A percentile compares a stretch with the other conserved stretches of the same genome.
Evolutionary conservation across 2,888 invertebrate genomes (phyloP).

Genomic region (Biston stratarius): DNA sequence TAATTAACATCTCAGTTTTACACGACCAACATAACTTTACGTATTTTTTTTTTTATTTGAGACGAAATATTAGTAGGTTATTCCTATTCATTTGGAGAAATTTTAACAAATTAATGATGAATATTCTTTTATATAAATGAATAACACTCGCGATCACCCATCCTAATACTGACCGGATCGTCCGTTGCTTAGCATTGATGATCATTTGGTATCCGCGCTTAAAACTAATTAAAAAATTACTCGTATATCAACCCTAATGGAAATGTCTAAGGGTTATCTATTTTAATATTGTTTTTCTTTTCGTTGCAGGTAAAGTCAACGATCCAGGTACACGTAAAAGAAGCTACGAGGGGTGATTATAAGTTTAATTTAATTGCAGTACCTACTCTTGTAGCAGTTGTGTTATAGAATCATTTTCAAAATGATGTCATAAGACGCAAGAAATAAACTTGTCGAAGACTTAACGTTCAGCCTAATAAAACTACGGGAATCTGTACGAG

Average conservation of each 20-base stretch:
- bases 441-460: conserved; percentile 44
- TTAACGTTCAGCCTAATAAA: conserved; percentile 39
- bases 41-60: conserved; percentile 47
- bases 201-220: too few species aligned
- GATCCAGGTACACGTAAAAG: background rate
- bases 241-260: too few species aligned
- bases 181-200: too few species aligned
- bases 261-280: background rate
- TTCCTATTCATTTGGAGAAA: too few species aligned
- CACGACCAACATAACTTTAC: conserved; percentile 54
- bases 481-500: conserved; percentile 45
- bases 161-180: too few species aligned
- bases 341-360: too few species aligned
- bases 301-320: background rate
- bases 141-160: too few species aligned
- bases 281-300: background rate
- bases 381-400: too few species aligned
- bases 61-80: background rate
- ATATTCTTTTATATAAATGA: too few species aligned
- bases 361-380: too few species aligned
- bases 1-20: conserved; percentile 61
- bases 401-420: too few species aligned
- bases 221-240: too few species aligned
- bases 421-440: conserved; percentile 21
- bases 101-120: background rate